Percentiles rank a stretch among this genome's conserved stretches.
Conservation (phyloP, 1,140 invertebrate genomes). For the Camponotus vicinus region DNA sequence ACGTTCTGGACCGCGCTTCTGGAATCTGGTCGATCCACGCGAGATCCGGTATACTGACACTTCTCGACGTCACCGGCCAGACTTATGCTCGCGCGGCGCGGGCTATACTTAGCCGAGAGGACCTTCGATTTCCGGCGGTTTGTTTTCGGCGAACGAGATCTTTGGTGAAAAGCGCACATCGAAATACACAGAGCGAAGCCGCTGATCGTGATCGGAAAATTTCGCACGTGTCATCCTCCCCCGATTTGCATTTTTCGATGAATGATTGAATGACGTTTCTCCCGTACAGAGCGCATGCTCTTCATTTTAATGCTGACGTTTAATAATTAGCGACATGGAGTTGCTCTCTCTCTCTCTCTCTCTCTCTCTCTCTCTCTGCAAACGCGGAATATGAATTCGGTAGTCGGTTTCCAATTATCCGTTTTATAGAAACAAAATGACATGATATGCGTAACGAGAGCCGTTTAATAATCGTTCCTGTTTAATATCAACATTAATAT, state of each 20-base stretch:
- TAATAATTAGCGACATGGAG: conserved; percentile 5
- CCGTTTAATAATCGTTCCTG: conserved; percentile 64
- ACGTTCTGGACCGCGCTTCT: conserved; percentile 50
- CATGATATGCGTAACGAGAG: conserved; percentile 55
- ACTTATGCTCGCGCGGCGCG: conserved; percentile 67
- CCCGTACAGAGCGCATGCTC: background rate
- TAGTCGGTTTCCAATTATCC: conserved; percentile 63
- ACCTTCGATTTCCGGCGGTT: conserved; percentile 77
- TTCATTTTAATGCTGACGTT: background rate
- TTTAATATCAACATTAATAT: conserved; percentile 62
- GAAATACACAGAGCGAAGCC: background rate
- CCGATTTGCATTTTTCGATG: background rate
- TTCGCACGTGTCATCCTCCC: background rate
- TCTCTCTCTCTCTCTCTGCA: background rate
- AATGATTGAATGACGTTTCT: background rate
- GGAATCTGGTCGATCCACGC: conserved; percentile 71
- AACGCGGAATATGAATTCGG: conserved; percentile 57
- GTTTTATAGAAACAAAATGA: conserved; percentile 56
- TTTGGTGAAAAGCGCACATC: conserved; percentile 38
- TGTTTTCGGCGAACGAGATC: conserved; percentile 72
- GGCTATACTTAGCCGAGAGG: conserved; percentile 74
- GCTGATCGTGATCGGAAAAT: conserved; percentile 22
- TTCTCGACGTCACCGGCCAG: conserved; percentile 69
- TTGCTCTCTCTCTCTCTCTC: background rate
- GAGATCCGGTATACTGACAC: conserved; percentile 74